Evolutionary conservation across 2,888 invertebrate species (phyloP), one percentile per base, ranked within the genome.

Genomic region (Pteria penguin): DNA sequence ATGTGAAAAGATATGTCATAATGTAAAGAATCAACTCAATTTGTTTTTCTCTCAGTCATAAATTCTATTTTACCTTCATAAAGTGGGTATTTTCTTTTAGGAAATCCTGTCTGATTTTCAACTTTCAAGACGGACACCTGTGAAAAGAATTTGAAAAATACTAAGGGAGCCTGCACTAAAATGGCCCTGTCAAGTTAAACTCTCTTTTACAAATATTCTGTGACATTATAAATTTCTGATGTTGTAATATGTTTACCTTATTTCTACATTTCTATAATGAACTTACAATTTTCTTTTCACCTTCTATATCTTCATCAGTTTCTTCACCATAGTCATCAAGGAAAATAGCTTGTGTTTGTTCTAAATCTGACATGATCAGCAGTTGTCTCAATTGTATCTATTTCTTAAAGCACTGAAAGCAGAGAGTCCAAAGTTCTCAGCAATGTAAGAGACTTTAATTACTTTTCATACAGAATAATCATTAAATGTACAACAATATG

Each of bases 21-120:
- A 45, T 45, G 45, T 45, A 45, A 45, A 14, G 45, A 18, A 45
- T 14, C 8, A 14, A 45, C 18, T 14, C 45, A 45, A 14, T 45
- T 45, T 45, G 45, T 45, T 14, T 45, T 8, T 45, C 45, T 14
- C 18, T 14, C n/a, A n/a, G n/a, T n/a, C n/a, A n/a, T n/a, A n/a
- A n/a, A n/a, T n/a, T n/a, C n/a, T n/a, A 27, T 18, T 66, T 81
- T 72, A 89, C 89, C 89, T 86, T 88, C 86, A 84, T 81, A 85
- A 0, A 89, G 60, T 24, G 88, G 86, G 71, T 80, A 88, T 4
- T 71, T 57, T 31, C 82, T 85, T 68, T 84, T 87, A 65, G 82
- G 80, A 62, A 88, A 82, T 31, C 85, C 87, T 76, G 85, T 86
- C 60, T 88, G 88, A 70, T 82, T 78, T 1, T 72, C 72, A 5